phyloP scores from a whole-genome alignment of 1,140 invertebrate genomes.

The Papilio helenus region DNA sequence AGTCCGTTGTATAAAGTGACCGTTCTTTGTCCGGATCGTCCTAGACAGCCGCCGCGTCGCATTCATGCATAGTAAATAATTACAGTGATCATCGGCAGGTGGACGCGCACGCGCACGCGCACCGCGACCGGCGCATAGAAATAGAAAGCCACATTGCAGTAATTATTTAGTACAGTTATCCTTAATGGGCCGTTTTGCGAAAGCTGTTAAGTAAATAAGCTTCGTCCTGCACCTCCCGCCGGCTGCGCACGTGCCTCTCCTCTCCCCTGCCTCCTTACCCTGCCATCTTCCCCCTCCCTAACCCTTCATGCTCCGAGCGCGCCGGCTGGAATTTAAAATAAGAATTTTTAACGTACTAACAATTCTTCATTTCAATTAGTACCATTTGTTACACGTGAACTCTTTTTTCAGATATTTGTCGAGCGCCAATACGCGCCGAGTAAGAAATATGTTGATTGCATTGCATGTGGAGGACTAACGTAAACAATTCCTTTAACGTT shows the following conservation, averaged over 20 bases:
- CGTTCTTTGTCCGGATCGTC: conserved; percentile 80
- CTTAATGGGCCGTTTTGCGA: conserved; percentile 80
- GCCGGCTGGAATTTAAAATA: conserved; percentile 26
- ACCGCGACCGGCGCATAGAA: conserved; percentile 71
- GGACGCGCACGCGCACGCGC: conserved; percentile 67
- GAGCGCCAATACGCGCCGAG: background rate
- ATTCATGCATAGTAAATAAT: conserved; percentile 83
- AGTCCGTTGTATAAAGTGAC: conserved; percentile 66
- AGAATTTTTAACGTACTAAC: conserved; percentile 29
- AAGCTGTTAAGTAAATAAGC: conserved; percentile 81
- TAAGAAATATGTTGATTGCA: conserved; percentile 5
- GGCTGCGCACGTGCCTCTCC: conserved; percentile 60
- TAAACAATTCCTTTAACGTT: conserved; percentile 9
- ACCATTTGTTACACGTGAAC: conserved; percentile 14
- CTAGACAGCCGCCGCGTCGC: conserved; percentile 74
- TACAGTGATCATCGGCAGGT: conserved; percentile 80
- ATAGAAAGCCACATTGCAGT: conserved; percentile 82
- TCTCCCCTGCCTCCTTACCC: conserved; percentile 41
- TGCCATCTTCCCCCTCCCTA: background rate
- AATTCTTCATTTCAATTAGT: conserved; percentile 5
- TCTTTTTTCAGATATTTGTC: conserved; percentile 15
- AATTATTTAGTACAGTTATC: conserved; percentile 83
- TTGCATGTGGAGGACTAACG: background rate
- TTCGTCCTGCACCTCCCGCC: conserved; percentile 68
- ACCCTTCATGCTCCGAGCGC: background rate